Base-by-base conservation (phyloP, 1,140 invertebrate species). In the Diploscapter pachys region DNA sequence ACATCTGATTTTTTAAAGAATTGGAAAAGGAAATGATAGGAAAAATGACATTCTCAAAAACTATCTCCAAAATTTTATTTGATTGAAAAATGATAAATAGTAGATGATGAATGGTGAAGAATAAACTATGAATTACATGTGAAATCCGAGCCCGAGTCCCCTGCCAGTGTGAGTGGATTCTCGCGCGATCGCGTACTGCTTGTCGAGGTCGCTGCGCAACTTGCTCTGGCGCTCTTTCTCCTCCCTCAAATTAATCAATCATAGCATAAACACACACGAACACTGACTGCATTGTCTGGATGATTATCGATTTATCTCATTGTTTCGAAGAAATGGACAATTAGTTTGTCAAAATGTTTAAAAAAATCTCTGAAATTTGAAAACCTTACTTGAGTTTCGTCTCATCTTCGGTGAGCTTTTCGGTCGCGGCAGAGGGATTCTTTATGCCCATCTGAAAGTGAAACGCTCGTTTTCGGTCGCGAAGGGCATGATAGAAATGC, bases 91-190 rank as follows among this genome's bases (percentile, higher is more conserved):
- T 59, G 57, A 59, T 59, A 59, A 59, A 11, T 11, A 59, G 57
- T 59, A 31, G 57, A 59, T 11, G 9, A 59, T 59, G 57, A 59
- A 31, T 11, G 31, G 57, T 11, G 57, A 59, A 11, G 31, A 59
- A 31, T 11, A 59, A 11, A 59, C 9, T 59, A 11, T 11, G 57
- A 59, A 9, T 31, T 9, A 65, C 57, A n/a, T 55, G 50, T 68
- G 66, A 55, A 78, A 78, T 9, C 76, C 76, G 31, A 78, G 65
- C 8, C 76, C 76, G 51, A 59, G 73, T 62, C 76, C 76, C 55
- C 67, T 66, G 6, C 76, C 76, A 64, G 71, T 78, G 49, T 78
- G 76, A 8, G 76, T 78, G 8, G 73, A 70, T 52, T 73, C 72
- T 54, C 76, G 52, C 5, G 76, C 76, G 48, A 76, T 61, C 4